Base-by-base conservation (phyloP, 92 coral and sea anemone genomes). In the Montipora capitata region DNA sequence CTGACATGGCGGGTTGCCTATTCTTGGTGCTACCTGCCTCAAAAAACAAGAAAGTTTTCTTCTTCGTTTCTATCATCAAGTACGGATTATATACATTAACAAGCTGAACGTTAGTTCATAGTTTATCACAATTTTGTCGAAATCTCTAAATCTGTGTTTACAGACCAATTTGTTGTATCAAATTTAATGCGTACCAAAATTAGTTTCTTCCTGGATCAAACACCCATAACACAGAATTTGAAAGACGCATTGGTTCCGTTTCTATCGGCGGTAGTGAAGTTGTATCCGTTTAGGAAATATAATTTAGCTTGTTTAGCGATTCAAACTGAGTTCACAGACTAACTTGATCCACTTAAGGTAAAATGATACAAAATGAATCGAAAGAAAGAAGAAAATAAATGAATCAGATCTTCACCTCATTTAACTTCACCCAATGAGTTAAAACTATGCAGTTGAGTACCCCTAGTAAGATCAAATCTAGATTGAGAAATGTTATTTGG, bases 1-100 rank as follows among this genome's bases (percentile, higher is more conserved):
- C 79, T 17, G 58, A 44, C 9, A 13, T 76, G 48, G 17, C 79
- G 39, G 87, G 87, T 83, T 42, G 11, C 27, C 44, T 17, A 72
- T 72, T 83, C 72, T 71, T 83, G 87, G 87, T 83, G 64, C 5
- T 83, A 83, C 87, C 87, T 58, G 87, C 39, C 58, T 1, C 4
- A 17, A 58, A 3, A 81, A 72, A 27, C 35, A 73, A 45, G 35
- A 73, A 73, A 35, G 59, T 65, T 70, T 10, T 20, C 45, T 27
- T 27, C 45, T 40, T 44, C 87, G 13, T 52, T 27, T 43, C 78
- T 43, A 70, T 7, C 61, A 54, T 61, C 38, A 18, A 57, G 44
- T 16, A 57, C 15, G 42, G 42, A 40, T 12, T 13, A 12, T n/a
- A 58, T 66, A 77, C 17, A 77, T 39, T 40, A 51, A 27, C 35